These are phyloP conservation scores for Agonopterix heracliana DNA, from an alignment of 2,888 invertebrate genomes.

Conservation along the genomic window DNA sequence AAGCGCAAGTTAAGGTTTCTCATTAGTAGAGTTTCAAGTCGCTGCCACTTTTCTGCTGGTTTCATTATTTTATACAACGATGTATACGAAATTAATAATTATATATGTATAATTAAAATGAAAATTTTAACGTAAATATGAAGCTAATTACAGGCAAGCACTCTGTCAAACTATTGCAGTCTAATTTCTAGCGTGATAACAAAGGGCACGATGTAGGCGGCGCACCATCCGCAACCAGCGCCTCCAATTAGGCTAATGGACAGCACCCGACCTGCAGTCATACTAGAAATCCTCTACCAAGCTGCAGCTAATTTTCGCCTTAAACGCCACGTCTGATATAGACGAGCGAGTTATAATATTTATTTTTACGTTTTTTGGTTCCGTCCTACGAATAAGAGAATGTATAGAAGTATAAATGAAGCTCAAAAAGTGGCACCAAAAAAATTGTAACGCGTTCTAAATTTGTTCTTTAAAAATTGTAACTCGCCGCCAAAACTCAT, in stretches of 20 bases:
- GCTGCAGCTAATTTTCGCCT: slow-evolving; percentile 71
- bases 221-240: slow-evolving; percentile 40
- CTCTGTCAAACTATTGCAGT: slow-evolving; percentile 15
- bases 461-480: too few relatives aligned
- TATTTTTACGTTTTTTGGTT: too few relatives aligned
- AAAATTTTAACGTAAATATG: too few relatives aligned
- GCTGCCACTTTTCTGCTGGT: slow-evolving; percentile 26
- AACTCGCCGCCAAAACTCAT: too few relatives aligned
- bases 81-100: background rate
- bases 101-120: too few relatives aligned
- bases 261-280: slow-evolving; percentile 69
- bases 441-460: too few relatives aligned
- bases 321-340: slow-evolving; percentile 42
- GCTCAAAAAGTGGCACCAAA: too few relatives aligned
- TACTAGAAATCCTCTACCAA: slow-evolving; percentile 70
- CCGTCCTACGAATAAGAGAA: too few relatives aligned
- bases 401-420: too few relatives aligned
- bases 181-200: slow-evolving; percentile 33
- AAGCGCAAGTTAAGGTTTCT: slow-evolving; percentile 59
- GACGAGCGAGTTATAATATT: slow-evolving; percentile 31
- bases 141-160: background rate
- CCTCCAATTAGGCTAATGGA: slow-evolving; percentile 77
- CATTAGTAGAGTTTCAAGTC: slow-evolving; percentile 53
- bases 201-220: slow-evolving; percentile 46
- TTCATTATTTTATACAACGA: background rate